phyloP scores from a whole-genome alignment of 2,888 invertebrate genomes.

The Agonopterix arenella region DNA sequence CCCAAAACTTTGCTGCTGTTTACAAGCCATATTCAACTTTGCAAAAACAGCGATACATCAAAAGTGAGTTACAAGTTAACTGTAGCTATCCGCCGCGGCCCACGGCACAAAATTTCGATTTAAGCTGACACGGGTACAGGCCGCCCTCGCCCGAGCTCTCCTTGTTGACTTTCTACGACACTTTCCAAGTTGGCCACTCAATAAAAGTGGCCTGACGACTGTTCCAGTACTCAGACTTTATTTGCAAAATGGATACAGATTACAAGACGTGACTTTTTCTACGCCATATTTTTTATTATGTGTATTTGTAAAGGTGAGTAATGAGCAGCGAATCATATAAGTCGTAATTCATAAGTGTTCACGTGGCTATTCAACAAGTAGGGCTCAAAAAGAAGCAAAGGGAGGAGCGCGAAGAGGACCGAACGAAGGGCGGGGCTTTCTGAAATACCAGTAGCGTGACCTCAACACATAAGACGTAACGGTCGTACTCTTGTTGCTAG shows the following conservation, averaged over 20 bases:
- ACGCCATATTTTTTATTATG: background rate
- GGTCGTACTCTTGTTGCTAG: constrained; percentile 55
- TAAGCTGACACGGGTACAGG: constrained; percentile 50
- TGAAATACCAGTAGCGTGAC: constrained; percentile 62
- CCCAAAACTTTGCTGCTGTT: constrained; percentile 60
- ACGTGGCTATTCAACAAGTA: constrained; percentile 60
- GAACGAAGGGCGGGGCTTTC: constrained; percentile 58
- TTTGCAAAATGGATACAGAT: background rate
- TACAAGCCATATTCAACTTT: constrained; percentile 52
- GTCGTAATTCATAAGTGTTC: constrained; percentile 51
- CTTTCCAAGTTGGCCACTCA: constrained; percentile 35
- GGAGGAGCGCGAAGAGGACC: constrained; percentile 67
- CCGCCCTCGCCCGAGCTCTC: constrained; percentile 26
- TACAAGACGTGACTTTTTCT: background rate
- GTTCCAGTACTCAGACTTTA: background rate
- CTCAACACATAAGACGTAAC: constrained; percentile 57
- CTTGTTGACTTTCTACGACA: constrained; percentile 45
- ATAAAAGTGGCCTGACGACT: constrained; percentile 27
- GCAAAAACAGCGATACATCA: constrained; percentile 71
- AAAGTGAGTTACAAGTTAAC: constrained; percentile 69
- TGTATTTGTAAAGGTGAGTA: constrained; percentile 22
- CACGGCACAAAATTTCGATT: constrained; percentile 50
- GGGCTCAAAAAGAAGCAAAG: constrained; percentile 55
- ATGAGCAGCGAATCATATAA: constrained; percentile 49
- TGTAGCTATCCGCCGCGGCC: constrained; percentile 41